Evolutionary conservation across 2,797 vertebrate genomes (phyloP).

Genomic region (Chromis chromis): DNA sequence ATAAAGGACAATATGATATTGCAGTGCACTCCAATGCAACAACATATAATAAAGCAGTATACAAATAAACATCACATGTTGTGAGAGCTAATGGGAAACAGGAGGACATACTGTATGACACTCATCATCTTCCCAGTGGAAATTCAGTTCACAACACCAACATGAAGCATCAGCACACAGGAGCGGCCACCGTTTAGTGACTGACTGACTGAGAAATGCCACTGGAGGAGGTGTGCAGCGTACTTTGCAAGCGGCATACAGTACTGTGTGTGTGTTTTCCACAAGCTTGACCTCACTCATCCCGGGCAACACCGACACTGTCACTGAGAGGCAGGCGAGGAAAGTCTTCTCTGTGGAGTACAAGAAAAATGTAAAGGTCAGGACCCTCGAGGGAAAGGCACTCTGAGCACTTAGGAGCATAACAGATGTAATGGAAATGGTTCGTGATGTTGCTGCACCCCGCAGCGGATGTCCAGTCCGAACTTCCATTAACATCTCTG

Average conservation of each 20-base stretch:
- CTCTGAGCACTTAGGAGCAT: slow-evolving; percentile 25
- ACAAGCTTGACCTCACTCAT: not conserved
- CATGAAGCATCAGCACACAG: not conserved
- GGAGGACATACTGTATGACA: not conserved
- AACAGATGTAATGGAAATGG: slow-evolving; percentile 44
- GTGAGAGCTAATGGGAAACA: not conserved
- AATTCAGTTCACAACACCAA: not conserved
- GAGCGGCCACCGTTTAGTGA: not conserved
- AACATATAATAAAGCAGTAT: not conserved
- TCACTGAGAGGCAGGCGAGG: slow-evolving; percentile 6
- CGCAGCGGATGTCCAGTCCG: slow-evolving; percentile 3
- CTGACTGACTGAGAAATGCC: not conserved
- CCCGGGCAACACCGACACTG: not conserved
- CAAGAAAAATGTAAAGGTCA: slow-evolving; percentile 47
- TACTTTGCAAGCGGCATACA: not conserved
- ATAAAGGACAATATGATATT: not conserved
- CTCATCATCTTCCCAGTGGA: slow-evolving; percentile 4
- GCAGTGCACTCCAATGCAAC: not conserved
- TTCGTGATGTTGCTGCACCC: slow-evolving; percentile 24
- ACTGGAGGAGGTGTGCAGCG: not conserved
- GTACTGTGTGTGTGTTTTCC: slow-evolving; percentile 4
- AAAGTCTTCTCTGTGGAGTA: slow-evolving; percentile 9
- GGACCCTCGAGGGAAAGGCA: slow-evolving; percentile 18
- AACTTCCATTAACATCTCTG: slow-evolving; percentile 9
- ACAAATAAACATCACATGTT: not conserved